These are phyloP conservation scores for Drosophila baimaii DNA, from an alignment of 1,140 invertebrate genomes.

Conservation along the genomic window DNA sequence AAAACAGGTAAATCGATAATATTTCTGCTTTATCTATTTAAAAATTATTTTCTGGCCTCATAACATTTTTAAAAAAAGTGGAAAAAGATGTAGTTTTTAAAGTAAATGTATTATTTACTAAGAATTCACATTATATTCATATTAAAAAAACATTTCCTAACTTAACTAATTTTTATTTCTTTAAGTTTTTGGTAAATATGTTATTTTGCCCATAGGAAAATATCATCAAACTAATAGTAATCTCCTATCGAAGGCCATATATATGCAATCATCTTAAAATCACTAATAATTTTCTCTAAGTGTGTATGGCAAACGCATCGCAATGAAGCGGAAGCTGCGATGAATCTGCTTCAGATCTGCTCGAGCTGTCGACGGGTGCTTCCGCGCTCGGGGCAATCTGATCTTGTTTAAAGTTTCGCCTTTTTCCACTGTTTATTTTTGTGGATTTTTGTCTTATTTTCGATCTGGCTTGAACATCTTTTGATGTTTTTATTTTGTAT, in stretches of 20 bases:
- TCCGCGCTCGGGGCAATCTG: conserved; percentile 42
- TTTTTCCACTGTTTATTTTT: conserved; percentile 25
- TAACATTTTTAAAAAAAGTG: no score
- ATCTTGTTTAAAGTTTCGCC: conserved; percentile 43
- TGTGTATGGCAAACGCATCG: conserved; percentile 28
- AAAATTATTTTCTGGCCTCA: no score
- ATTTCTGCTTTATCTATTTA: no score
- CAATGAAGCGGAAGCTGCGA: conserved; percentile 69
- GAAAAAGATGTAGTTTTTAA: no score
- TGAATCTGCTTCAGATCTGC: conserved; percentile 41
- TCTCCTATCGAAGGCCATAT: background rate
- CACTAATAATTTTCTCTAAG: background rate
- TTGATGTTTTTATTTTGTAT: conserved; percentile 31
- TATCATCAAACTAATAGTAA: background rate
- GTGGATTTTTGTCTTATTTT: conserved; percentile 52
- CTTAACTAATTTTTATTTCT: no score
- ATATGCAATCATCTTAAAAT: background rate
- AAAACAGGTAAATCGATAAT: no score
- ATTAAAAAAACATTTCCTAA: no score
- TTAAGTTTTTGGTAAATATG: no score
- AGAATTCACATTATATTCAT: no score
- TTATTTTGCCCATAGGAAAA: background rate
- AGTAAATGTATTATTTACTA: no score
- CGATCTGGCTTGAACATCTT: conserved; percentile 45
- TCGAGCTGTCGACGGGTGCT: conserved; percentile 49